Evolutionary conservation across 2,888 invertebrate species (phyloP).

Genomic region (Nesidiocoris tenuis): DNA sequence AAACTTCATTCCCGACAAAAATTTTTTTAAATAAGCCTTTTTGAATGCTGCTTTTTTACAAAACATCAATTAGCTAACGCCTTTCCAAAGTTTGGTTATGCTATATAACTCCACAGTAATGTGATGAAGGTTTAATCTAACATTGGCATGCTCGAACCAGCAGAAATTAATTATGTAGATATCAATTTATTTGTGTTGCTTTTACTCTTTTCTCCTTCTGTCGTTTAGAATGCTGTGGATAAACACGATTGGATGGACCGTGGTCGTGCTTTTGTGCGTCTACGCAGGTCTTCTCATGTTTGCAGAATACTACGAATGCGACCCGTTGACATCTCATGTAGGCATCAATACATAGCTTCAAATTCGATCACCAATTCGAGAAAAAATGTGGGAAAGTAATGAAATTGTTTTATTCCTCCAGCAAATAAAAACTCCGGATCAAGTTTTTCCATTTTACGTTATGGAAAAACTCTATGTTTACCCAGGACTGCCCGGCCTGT

Average conservation of each 20-base stretch:
- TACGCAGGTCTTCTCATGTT: slow-evolving; percentile 58
- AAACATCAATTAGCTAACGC: background rate
- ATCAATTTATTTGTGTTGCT: too few species aligned
- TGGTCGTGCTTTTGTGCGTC: slow-evolving; percentile 52
- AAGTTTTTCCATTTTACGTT: slow-evolving; percentile 59
- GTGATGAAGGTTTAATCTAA: too few species aligned
- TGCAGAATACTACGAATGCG: slow-evolving; percentile 58
- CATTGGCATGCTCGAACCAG: too few species aligned
- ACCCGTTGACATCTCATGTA: slow-evolving; percentile 57
- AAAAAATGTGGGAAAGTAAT: background rate
- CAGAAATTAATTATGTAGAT: too few species aligned
- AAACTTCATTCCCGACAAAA: too few species aligned
- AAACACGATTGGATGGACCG: slow-evolving; percentile 53
- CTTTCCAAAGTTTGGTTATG: background rate
- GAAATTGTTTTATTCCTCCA: slow-evolving; percentile 46
- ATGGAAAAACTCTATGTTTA: slow-evolving; percentile 57
- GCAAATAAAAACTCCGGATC: slow-evolving; percentile 52
- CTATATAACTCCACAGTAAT: too few species aligned
- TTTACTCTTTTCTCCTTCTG: too few species aligned
- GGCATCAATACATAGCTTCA: slow-evolving; percentile 30
- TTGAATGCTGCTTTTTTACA: too few species aligned
- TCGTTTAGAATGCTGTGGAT: slow-evolving; percentile 53
- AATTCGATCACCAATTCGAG: background rate
- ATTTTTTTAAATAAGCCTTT: too few species aligned
- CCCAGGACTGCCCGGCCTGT: slow-evolving; percentile 60